phyloP scores from a whole-genome alignment of 2,888 invertebrate genomes.

The Tubulanus polymorphus region DNA sequence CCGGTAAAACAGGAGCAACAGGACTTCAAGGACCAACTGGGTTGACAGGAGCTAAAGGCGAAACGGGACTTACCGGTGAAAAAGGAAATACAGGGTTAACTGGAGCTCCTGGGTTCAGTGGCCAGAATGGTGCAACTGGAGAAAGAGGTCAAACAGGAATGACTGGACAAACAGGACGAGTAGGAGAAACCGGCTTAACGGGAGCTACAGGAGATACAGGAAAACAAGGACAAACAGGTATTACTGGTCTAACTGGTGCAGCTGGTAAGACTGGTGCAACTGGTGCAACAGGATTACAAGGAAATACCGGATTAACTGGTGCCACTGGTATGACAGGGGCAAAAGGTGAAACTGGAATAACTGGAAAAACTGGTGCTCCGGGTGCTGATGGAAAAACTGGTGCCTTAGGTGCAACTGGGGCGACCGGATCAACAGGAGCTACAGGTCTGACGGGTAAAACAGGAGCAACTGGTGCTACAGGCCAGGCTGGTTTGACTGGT shows the following conservation, averaged over 20 bases:
- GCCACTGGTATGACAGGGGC: conserved; percentile 3
- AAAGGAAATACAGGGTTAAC: conserved; percentile 63
- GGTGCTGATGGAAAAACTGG: conserved; percentile 60
- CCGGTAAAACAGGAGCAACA: not conserved
- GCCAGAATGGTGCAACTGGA: conserved; percentile 10
- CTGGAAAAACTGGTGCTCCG: conserved; percentile 63
- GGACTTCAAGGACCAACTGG: not conserved
- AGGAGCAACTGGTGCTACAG: conserved; percentile 41
- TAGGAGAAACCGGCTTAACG: conserved; percentile 44
- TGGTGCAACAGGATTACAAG: too few relatives aligned
- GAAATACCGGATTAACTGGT: conserved; percentile 10
- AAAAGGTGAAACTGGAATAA: not conserved
- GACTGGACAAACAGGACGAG: not conserved
- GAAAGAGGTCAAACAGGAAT: conserved; percentile 52
- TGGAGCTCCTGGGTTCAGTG: conserved; percentile 18
- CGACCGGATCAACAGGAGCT: conserved; percentile 10
- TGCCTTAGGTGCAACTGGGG: conserved; percentile 10
- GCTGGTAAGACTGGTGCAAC: conserved; percentile 18
- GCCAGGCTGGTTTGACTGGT: not conserved
- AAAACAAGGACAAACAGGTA: conserved; percentile 11
- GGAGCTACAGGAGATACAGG: conserved; percentile 36
- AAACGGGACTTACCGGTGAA: conserved; percentile 58
- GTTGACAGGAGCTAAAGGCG: not conserved
- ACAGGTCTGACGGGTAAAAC: conserved; percentile 13
- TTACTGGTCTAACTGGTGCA: conserved; percentile 8